phyloP scores from a whole-genome alignment of 1,140 invertebrate genomes.

The Cyclina sinensis region DNA sequence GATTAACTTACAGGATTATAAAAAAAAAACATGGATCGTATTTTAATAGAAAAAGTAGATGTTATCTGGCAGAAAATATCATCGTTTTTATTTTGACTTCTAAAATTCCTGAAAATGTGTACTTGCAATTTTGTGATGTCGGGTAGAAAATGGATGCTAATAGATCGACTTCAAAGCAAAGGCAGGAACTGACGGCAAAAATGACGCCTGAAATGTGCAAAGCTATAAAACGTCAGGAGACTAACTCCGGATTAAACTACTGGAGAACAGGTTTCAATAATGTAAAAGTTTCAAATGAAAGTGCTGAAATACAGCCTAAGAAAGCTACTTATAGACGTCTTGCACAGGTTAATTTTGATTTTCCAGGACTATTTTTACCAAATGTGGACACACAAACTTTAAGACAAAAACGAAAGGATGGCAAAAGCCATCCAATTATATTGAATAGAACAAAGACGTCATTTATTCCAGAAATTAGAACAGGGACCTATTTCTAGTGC shows the following conservation, averaged over 20 bases:
- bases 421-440: not conserved
- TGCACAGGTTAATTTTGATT: slow-evolving; percentile 44
- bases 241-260: slow-evolving; percentile 38
- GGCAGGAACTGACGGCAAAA: not conserved
- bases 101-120: not conserved
- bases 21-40: no score
- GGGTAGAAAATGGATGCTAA: not conserved
- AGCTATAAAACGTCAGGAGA: slow-evolving; percentile 41
- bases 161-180: not conserved
- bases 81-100: no score
- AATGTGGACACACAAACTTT: slow-evolving; percentile 21
- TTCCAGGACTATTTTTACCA: slow-evolving; percentile 51
- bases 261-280: slow-evolving; percentile 29
- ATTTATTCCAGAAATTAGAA: not conserved
- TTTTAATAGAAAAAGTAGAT: no score
- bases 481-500: not conserved
- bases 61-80: no score
- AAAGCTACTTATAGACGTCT: slow-evolving; percentile 17
- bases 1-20: no score
- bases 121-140: not conserved
- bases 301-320: not conserved
- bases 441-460: slow-evolving; percentile 25
- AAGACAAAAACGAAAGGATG: slow-evolving; percentile 5
- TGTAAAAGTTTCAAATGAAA: not conserved
- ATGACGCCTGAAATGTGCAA: slow-evolving; percentile 53